Evolutionary conservation across 2,797 vertebrate species (phyloP), one percentile per base, ranked within the genome.

Genomic region (Xenops minutus): DNA sequence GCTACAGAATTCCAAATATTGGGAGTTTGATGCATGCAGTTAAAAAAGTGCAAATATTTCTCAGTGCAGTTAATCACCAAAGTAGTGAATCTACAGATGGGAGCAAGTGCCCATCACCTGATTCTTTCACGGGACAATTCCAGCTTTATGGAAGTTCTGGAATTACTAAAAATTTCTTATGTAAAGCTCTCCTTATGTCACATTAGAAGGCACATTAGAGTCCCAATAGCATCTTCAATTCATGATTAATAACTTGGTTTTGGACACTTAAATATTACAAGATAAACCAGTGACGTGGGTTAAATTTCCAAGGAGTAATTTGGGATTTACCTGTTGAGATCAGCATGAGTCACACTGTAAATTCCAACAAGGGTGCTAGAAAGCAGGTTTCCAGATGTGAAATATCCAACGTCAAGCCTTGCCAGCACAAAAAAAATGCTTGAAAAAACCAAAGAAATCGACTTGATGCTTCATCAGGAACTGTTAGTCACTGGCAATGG

Each of bases 401-500:
- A 32, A 87, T 23, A 24, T 52, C 72, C 20, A 0, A 69, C 4
- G 27, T 90, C 75, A 85, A 15, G 9, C 62, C 51, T 37, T 1
- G 26, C 26, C 64, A 85, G 75, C 48, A 20, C n/a, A 61, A 32
- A 62, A 62, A 67, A 51, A 63, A 59, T 0, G 15, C 7, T 7
- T 32, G 5, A 39, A 39, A 17, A 49, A 75, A 30, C 37, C 10
- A 3, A 19, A 9, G 11, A 43, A 32, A 44, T 21, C 34, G 49
- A 29, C 1, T 51, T 49, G 5, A 7, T 64, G 46, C 54, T 87
- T 79, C 43, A 39, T 9, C 66, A 78, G 95, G 86, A 97, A 89
- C 92, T 93, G 85, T 97, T 97, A 97, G 92, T 96, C 93, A 97
- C 68, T 81, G 8, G 39, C 2, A 3, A 41, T 7, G 52, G 54